A percentile compares a stretch with the other conserved stretches of the same genome.
These are phyloP conservation scores for Drosophila anomelani DNA, from an alignment of 2,888 invertebrate genomes.

Conservation along the genomic window DNA sequence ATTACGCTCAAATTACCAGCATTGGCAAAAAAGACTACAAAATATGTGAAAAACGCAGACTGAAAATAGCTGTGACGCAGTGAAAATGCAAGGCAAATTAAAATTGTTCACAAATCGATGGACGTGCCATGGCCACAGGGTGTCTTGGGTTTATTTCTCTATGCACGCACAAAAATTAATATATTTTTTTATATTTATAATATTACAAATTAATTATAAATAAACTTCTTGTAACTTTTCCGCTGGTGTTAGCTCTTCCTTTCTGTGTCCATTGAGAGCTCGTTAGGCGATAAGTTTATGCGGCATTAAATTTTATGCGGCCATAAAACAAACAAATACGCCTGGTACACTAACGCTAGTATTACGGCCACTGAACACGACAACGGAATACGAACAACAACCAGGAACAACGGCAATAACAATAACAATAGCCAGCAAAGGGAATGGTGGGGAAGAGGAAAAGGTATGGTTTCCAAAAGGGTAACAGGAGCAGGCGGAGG, in stretches of 20 bases:
- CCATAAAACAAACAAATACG: constrained; percentile 79
- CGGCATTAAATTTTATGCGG: constrained; percentile 78
- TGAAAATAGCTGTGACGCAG: constrained; percentile 78
- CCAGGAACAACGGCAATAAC: constrained; percentile 22
- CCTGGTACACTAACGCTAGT: constrained; percentile 46
- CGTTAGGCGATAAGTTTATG: constrained; percentile 80
- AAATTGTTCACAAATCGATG: constrained; percentile 70
- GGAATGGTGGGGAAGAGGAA: constrained; percentile 17
- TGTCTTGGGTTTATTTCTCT: constrained; percentile 6
- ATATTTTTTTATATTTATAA: background rate
- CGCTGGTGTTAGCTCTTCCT: background rate
- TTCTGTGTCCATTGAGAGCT: constrained; percentile 66
- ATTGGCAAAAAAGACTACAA: constrained; percentile 36
- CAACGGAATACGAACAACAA: constrained; percentile 34
- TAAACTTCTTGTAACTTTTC: background rate
- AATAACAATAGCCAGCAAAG: constrained; percentile 28
- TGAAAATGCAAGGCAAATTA: constrained; percentile 81
- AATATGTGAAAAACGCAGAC: constrained; percentile 33
- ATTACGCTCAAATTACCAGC: constrained; percentile 80
- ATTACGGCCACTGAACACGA: constrained; percentile 75
- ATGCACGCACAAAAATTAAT: background rate
- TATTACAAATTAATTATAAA: too few relatives aligned
- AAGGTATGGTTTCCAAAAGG: background rate
- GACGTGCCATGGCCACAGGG: constrained; percentile 49
- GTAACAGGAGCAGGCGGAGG: constrained; percentile 7